phyloP scores from a whole-genome alignment of 2,113 vertebrate genomes.

The Corythoichthys intestinalis region DNA sequence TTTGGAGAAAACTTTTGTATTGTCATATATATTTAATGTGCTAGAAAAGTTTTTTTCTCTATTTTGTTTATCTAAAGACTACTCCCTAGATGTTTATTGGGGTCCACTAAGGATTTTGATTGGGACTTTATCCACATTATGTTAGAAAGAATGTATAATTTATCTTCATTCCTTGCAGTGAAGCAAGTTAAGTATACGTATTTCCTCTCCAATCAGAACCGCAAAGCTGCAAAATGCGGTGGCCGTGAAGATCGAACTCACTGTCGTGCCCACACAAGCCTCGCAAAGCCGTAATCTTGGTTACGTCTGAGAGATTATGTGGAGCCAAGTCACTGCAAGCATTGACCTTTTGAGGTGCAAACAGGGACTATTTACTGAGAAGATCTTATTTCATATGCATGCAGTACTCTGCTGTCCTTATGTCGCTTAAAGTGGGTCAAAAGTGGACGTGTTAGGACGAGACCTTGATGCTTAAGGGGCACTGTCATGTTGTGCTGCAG shows the following conservation, averaged over 20 bases:
- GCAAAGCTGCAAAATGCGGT: constrained; percentile 36
- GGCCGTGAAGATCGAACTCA: constrained; percentile 22
- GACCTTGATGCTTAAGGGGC: constrained; percentile 19
- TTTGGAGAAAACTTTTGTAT: not conserved
- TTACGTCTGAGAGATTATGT: constrained; percentile 20
- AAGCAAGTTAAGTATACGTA: constrained; percentile 4
- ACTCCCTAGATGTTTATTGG: not conserved
- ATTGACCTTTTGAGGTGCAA: not conserved
- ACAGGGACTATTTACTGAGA: not conserved
- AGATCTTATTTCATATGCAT: not conserved
- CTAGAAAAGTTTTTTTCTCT: not conserved
- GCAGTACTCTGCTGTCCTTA: not conserved
- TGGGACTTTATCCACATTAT: constrained; percentile 3
- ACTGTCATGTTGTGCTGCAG: constrained; percentile 41
- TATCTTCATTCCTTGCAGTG: constrained; percentile 1
- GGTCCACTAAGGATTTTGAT: not conserved
- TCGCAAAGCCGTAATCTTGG: constrained; percentile 43
- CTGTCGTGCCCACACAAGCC: constrained; percentile 47
- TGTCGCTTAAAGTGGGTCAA: constrained; percentile 27
- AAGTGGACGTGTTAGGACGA: constrained; percentile 53
- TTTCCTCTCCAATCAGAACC: constrained; percentile 23
- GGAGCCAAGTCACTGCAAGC: constrained; percentile 17
- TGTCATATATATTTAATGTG: not conserved
- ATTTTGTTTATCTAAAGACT: not conserved
- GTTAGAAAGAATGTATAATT: constrained; percentile 4